Conservation (phyloP, 2,113 vertebrate species). For the Mastomys natalensis region DNA sequence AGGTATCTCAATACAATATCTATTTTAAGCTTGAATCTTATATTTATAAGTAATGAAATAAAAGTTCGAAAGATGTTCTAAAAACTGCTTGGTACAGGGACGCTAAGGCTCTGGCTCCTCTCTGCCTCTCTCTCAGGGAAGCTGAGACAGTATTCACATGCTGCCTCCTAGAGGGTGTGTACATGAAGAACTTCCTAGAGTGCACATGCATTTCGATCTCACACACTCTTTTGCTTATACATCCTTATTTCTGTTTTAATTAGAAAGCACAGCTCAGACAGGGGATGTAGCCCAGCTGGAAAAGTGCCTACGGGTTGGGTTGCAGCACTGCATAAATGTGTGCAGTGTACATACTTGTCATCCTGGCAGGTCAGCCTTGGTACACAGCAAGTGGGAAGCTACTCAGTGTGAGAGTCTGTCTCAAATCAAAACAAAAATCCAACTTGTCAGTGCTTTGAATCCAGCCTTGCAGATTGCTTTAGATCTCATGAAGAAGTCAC, state of each 20-base stretch:
- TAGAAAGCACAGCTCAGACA: neutral
- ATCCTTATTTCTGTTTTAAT: neutral
- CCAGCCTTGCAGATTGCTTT: neutral
- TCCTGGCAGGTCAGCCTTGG: neutral
- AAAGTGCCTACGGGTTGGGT: neutral
- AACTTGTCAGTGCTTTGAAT: neutral
- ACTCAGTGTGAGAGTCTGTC: neutral
- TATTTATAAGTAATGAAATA: conserved; percentile 11
- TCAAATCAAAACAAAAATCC: neutral
- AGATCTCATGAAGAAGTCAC: neutral
- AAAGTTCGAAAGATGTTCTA: neutral
- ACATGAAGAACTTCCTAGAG: neutral
- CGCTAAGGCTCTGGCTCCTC: neutral
- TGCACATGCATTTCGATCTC: neutral
- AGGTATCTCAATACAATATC: conserved; percentile 48
- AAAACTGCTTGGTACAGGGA: neutral
- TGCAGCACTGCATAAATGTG: neutral
- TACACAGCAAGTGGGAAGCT: neutral
- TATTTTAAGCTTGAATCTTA: conserved; percentile 39
- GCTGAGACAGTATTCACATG: neutral
- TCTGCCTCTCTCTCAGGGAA: neutral
- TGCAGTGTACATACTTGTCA: neutral
- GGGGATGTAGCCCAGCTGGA: neutral
- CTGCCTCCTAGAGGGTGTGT: neutral
- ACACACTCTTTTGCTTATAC: neutral